Conservation (phyloP, 2,113 vertebrate species). For the Xiphorhynchus elegans region DNA sequence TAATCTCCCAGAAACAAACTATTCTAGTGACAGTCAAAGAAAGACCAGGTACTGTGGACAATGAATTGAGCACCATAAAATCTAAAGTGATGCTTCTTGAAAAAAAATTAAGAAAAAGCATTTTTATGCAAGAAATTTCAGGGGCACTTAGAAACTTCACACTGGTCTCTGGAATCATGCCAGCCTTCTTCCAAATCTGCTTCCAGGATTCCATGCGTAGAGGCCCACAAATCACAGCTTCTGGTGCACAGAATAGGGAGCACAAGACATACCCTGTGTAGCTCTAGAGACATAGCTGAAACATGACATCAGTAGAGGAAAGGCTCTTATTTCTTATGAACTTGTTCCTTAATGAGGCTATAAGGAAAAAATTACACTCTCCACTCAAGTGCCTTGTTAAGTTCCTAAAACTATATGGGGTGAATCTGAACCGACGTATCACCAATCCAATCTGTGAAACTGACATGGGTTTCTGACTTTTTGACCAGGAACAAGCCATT, state of each 20-base stretch:
- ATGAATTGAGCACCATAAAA: background rate
- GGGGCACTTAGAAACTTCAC: background rate
- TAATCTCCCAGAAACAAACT: background rate
- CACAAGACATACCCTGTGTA: background rate
- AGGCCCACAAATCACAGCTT: background rate
- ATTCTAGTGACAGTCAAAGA: background rate
- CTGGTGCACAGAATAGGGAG: background rate
- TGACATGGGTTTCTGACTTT: background rate
- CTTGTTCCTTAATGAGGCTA: background rate
- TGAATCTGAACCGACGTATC: background rate
- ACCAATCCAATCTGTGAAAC: background rate
- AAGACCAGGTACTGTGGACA: slow-evolving; percentile 48
- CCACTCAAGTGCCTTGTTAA: background rate
- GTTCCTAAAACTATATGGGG: background rate
- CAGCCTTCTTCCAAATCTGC: background rate
- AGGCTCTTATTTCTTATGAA: background rate
- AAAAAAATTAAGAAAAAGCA: background rate
- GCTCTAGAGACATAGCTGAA: background rate
- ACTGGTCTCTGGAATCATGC: background rate
- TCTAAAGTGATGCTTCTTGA: background rate
- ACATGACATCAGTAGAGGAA: background rate
- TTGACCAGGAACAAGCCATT: background rate
- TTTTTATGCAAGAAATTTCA: background rate
- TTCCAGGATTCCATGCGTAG: background rate
- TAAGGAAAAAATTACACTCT: background rate